Conservation (phyloP, 2,797 vertebrate genomes). For the Poeciliopsis gracilis region DNA sequence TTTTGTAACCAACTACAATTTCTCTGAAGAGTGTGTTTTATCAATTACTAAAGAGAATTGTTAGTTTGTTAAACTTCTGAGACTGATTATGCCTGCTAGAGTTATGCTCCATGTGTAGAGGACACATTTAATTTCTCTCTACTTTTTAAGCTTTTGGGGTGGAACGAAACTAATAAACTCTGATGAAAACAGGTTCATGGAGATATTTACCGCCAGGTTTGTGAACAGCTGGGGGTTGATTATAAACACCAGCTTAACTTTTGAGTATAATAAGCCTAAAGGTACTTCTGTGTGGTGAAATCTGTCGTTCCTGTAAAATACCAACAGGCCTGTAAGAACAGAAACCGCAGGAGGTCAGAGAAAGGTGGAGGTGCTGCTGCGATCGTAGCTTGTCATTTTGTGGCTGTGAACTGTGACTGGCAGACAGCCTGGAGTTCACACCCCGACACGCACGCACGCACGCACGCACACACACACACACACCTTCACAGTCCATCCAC, state of each 20-base stretch:
- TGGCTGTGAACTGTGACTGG: slow-evolving; percentile 43
- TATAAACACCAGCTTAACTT: slow-evolving; percentile 4
- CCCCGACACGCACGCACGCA: neutral
- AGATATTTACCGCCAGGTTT: neutral
- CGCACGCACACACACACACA: neutral
- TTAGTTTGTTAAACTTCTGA: neutral
- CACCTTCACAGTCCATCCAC: slow-evolving; percentile 16
- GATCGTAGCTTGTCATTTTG: slow-evolving; percentile 45
- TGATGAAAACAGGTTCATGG: neutral
- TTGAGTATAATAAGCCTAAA: slow-evolving; percentile 6
- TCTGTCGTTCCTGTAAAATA: slow-evolving; percentile 6
- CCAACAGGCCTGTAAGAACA: slow-evolving; percentile 41
- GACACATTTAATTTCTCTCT: neutral
- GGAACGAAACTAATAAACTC: neutral
- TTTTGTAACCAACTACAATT: neutral
- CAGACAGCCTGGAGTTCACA: slow-evolving; percentile 6
- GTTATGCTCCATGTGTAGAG: neutral
- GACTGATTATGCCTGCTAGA: neutral
- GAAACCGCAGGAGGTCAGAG: slow-evolving; percentile 22
- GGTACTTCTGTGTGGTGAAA: neutral
- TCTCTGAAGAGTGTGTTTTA: neutral
- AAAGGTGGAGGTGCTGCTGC: slow-evolving; percentile 35
- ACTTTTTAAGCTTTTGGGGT: neutral
- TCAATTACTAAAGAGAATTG: neutral
- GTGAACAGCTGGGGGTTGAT: neutral